Conservation (phyloP, 1,140 invertebrate genomes). For the Aplysia californica region DNA sequence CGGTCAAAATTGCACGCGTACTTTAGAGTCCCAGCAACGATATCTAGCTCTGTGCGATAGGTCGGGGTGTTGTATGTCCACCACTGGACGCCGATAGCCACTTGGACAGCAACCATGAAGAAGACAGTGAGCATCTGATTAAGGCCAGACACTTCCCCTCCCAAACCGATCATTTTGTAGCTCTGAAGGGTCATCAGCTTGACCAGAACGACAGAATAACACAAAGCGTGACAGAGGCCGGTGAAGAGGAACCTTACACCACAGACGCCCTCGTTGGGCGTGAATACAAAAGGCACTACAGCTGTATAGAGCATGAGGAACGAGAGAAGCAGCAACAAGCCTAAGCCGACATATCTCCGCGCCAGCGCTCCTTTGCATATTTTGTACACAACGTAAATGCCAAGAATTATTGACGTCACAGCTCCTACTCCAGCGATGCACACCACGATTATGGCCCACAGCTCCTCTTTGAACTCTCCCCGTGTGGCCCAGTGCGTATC, state of each 20-base stretch:
- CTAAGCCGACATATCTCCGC: conserved; percentile 71
- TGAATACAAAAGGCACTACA: conserved; percentile 71
- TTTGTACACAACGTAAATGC: conserved; percentile 70
- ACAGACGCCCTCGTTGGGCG: conserved; percentile 65
- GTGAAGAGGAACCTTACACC: conserved; percentile 70
- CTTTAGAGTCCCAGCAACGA: neutral
- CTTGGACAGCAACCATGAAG: conserved; percentile 68
- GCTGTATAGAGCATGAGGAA: conserved; percentile 70
- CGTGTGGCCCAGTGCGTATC: conserved; percentile 28
- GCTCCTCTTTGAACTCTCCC: conserved; percentile 41
- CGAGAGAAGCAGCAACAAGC: conserved; percentile 69
- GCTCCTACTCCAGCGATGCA: conserved; percentile 44
- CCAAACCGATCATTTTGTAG: conserved; percentile 71
- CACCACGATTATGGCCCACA: conserved; percentile 50
- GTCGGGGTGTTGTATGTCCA: conserved; percentile 41
- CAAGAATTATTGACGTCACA: conserved; percentile 66
- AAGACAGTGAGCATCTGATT: conserved; percentile 71
- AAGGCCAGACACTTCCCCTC: conserved; percentile 74
- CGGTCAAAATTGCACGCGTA: conserved; percentile 53
- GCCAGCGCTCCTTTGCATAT: conserved; percentile 70
- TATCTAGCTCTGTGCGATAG: conserved; percentile 15
- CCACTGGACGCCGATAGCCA: conserved; percentile 50
- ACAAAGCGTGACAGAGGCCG: conserved; percentile 70
- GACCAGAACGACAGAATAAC: conserved; percentile 73
- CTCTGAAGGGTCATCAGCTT: conserved; percentile 73